These are phyloP conservation scores for Matsumurasca onukii DNA, from an alignment of 1,140 invertebrate species.

Conservation along the genomic window DNA sequence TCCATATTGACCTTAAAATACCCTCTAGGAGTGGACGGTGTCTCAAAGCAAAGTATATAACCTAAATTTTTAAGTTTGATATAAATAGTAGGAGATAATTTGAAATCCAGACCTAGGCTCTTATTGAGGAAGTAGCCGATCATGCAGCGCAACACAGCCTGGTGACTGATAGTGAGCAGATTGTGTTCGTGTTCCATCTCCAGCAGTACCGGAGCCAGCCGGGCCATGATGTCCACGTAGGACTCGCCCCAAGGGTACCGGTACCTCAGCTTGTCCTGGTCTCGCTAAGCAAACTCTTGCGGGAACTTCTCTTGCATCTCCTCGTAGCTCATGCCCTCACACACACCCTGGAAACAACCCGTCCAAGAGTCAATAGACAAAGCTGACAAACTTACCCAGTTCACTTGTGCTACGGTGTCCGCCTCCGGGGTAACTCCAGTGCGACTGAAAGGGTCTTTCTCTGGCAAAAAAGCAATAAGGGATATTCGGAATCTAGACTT, in stretches of 20 bases:
- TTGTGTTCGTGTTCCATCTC: conserved; percentile 84
- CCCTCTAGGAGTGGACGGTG: too few relatives aligned
- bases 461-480: too few relatives aligned
- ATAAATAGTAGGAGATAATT: too few relatives aligned
- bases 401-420: too few relatives aligned
- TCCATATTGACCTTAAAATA: too few relatives aligned
- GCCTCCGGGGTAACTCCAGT: too few relatives aligned
- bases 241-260: conserved; percentile 91
- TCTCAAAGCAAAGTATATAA: too few relatives aligned
- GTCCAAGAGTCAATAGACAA: conserved; percentile 17
- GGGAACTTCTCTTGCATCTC: conserved; percentile 90
- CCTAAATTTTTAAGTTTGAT: too few relatives aligned
- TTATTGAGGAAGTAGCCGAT: conserved; percentile 89
- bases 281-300: conserved; percentile 86
- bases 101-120: conserved; percentile 63
- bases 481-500: too few relatives aligned
- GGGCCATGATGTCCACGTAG: conserved; percentile 82
- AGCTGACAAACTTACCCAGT: too few relatives aligned
- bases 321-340: conserved; percentile 91
- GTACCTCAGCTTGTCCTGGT: conserved; percentile 90
- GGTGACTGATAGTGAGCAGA: conserved; percentile 86
- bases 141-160: conserved; percentile 88
- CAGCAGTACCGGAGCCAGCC: conserved; percentile 75
- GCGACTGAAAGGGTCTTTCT: too few relatives aligned
- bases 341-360: conserved; percentile 70